Base-by-base conservation (phyloP, 2,113 vertebrate genomes). In the Takifugu bimaculatus region DNA sequence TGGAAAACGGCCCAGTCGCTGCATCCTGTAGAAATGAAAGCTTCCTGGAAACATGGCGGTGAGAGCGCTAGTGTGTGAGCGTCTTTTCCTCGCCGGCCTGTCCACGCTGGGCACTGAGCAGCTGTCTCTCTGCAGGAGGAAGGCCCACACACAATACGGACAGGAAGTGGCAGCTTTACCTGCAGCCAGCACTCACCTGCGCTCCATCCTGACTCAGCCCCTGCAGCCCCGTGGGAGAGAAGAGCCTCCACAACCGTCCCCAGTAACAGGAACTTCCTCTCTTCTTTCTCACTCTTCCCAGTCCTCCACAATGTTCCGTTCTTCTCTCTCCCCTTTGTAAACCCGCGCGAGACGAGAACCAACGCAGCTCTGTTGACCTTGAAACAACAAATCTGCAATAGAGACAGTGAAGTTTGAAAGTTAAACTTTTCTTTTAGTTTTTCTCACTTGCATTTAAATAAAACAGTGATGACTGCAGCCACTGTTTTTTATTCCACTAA, bases 81-180 rank as follows among this genome's bases (percentile, higher is more conserved):
- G 35, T 39, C 7, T 6, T 39, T 39, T 39, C 58, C 55, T 54
- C 45, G 64, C 70, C 58, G 63, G 48, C 56, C 66, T 43, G 70
- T 14, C 66, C 27, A 59, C 6, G 6, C 43, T 57, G 59, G 78
- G 45, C 58, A 57, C 72, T 15, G 75, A 87, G 79, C 89, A 89
- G 88, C 84, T 89, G 88, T 79, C 78, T 80, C 89, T 69, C 91
- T 57, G 74, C 79, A 86, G 87, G 88, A 78, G 83, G 56, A 52
- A 64, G 60, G 81, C 81, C 85, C 79, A 78, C 75, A 85, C 80
- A 81, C 78, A 67, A 73, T 28, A 60, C 51, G 49, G 74, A 85
- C 86, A 91, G 91, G 91, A 92, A 91, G 88, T 90, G 74, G 85
- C 28, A 72, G 77, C 72, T 73, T 85, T 72, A 90, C 88, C 87